Base-by-base conservation (phyloP, 2,888 invertebrate genomes). In the Brenthis hecate region DNA sequence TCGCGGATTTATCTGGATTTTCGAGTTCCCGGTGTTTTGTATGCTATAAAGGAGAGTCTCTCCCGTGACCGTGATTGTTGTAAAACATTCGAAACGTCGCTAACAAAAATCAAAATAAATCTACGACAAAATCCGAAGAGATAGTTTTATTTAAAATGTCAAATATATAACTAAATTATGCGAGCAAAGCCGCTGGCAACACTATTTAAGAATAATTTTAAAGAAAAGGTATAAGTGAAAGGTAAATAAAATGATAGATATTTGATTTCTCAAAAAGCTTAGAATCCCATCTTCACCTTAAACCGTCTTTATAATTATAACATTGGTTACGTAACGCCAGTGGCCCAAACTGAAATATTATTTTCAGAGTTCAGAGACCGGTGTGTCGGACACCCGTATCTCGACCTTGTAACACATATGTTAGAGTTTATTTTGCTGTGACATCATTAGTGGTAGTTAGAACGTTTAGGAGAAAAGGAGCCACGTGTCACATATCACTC, bases 401-500 rank as follows among this genome's bases (percentile, higher is more conserved):
- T 81, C 82, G 78, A 84, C 85, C 85, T 85, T 88, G 81, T 78
- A 58, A 28, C 54, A 74, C 73, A 73, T 75, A 75, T 72, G 73
- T 75, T 86, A 88, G 78, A 83, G 88, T 85, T 83, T 81, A 78
- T 81, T 86, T 86, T 86, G 79, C 83, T 74, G 78, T 79, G 80
- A 74, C 56, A 62, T 65, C 51, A 60, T 43, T 51, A 16, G 58
- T 65, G 76, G 78, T 74, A 73, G 71, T 82, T 90, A 77, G 79
- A 85, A 78, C 88, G 78, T 86, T 86, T 77, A 70, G 77, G 65
- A 76, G 79, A 72, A 75, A 78, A 66, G 72, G 70, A 83, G 84
- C 91, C 92, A 91, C 85, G 89, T 92, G 92, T 92, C 92, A 87
- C 92, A 85, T 91, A 89, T 92, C 92, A 91, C 88, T 92, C 92